Base-by-base conservation (phyloP, 2,113 vertebrate genomes). In the Probosciger aterrimus region DNA sequence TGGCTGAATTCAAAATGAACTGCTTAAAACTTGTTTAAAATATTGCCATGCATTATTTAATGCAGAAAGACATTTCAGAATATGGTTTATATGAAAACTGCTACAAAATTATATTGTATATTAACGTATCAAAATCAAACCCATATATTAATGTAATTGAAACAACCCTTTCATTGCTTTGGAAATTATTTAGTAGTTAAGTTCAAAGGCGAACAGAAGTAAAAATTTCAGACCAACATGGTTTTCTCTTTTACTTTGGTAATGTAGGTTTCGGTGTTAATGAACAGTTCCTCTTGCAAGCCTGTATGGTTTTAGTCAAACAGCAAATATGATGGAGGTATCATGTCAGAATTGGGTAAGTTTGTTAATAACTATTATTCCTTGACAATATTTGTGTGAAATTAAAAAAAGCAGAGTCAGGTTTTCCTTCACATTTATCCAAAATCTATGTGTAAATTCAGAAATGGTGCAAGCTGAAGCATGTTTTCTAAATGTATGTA, bases 1-100 rank as follows among this genome's bases (percentile, higher is more conserved):
- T 20, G 25, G 30, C 50, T 89, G 77, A 87, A 95, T 95, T 92
- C 11, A 90, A 93, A 92, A 92, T 79, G 18, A 93, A 41, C 76
- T 44, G 33, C 6, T 11, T 81, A 81, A 92, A 92, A 63, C 24
- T 70, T 77, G 24, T 71, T 96, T 82, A 70, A 95, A 93, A 86
- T 79, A 87, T 53, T 78, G 15, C 13, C 12, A 43, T 86, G 27
- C 9, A 43, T 90, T 90, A 77, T 92, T 83, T 64, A 96, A 70
- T n/a, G 33, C 49, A 75, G 80, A 80, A 65, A 74, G 89, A 53
- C 18, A 31, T 73, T 88, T 91, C 74, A 85, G 83, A 69, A 60
- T 69, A 39, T 71, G 63, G 12, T 28, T 84, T 80, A 7, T 47
- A 33, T 52, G 64, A 88, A 82, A 93, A 77, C 15, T 2, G 2